Conservation (phyloP, 2,113 vertebrate species). For the Albula glossodonta region DNA sequence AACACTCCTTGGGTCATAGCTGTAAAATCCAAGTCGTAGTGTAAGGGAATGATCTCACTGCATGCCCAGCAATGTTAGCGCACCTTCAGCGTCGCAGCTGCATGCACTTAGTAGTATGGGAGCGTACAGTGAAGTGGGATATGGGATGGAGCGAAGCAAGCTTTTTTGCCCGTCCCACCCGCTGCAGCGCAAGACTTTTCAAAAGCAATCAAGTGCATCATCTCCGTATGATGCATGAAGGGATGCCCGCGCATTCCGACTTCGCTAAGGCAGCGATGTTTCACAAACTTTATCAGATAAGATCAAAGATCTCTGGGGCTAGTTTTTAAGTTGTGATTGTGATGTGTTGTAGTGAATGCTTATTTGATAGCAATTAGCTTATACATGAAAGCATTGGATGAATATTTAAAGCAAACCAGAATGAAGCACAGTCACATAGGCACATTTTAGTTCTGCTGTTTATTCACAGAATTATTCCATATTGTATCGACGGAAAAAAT, state of each 20-base stretch:
- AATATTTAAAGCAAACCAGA: no score
- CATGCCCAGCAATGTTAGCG: neutral
- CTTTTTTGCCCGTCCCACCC: neutral
- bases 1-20: neutral
- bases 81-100: neutral
- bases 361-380: neutral
- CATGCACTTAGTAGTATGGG: neutral
- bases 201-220: neutral
- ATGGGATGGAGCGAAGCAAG: neutral
- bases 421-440: no score
- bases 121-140: neutral
- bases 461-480: no score
- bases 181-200: neutral
- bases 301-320: neutral
- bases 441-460: no score
- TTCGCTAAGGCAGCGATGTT: neutral
- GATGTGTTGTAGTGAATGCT: neutral
- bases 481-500: no score
- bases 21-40: neutral
- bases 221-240: neutral
- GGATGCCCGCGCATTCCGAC: neutral
- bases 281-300: neutral
- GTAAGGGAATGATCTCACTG: neutral
- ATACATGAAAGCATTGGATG: neutral
- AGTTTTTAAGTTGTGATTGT: neutral